Evolutionary conservation across 2,888 invertebrate genomes (phyloP).

Genomic region (Himalopsyche kuldschensis): DNA sequence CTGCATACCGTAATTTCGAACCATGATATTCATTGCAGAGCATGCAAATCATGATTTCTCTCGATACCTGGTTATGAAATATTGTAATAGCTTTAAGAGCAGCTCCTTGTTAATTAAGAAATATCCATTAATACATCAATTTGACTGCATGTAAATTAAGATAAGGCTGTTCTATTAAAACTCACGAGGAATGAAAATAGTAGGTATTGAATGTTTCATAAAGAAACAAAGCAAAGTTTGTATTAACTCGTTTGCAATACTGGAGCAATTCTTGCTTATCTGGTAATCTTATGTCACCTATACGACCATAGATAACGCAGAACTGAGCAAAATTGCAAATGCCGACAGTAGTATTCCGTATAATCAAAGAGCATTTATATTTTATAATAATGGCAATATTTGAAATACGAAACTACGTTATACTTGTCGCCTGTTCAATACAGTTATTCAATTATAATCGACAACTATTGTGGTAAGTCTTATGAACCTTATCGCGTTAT

Average conservation of each 20-base stretch:
- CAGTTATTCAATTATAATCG: no score
- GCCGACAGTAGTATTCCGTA: background rate
- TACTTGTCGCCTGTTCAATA: no score
- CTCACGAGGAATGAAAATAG: background rate
- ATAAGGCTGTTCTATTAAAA: conserved; percentile 25
- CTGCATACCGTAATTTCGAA: background rate
- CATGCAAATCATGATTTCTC: conserved; percentile 9
- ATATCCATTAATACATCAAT: conserved; percentile 31
- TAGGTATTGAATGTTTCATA: background rate
- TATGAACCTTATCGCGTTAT: no score
- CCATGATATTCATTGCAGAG: background rate
- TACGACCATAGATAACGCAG: background rate
- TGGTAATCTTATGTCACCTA: conserved; percentile 19
- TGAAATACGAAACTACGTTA: no score
- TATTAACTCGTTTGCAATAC: background rate
- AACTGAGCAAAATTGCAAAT: background rate
- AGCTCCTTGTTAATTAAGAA: conserved; percentile 32
- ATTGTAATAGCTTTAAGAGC: conserved; percentile 18
- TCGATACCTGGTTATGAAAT: conserved; percentile 14
- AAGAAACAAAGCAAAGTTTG: background rate
- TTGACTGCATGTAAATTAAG: conserved; percentile 23
- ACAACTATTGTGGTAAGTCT: no score
- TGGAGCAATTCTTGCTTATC: conserved; percentile 4
- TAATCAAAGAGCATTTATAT: no score
- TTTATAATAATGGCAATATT: no score